Base-by-base conservation (phyloP, 2,888 invertebrate genomes). In the Caenorhabditis sp. region DNA sequence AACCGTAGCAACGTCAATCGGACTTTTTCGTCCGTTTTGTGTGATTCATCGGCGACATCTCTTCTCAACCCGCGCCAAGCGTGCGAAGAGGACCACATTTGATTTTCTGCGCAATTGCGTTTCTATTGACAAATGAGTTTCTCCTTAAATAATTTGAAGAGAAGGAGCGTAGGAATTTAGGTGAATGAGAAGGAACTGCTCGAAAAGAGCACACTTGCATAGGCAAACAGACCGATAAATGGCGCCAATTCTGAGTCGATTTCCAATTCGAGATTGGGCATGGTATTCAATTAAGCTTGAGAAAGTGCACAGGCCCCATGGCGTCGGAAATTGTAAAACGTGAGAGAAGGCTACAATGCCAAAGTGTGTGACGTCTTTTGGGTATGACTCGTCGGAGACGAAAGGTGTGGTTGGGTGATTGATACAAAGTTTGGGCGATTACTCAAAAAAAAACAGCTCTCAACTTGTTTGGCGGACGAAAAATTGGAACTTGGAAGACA, bases 331-430 rank as follows among this genome's bases (percentile, higher is more conserved):
- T 58, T 68, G 58, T 70, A 53, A 70, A 59, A 70, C 59, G 70
- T 70, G 70, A 59, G 59, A 68, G 39, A 56, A 26, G 37, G 70
- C 70, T 70, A 70, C 70, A 70, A 70, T 52, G 59, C 35, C 37
- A 27, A 11, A 13, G 13, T n/a, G 17, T 32, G 45, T 70, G 70
- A 70, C 70, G 70, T 70, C 52, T 70, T 53, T 58, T 53, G 27
- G 8, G 17, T 70, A 11, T 68, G 68, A 68, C 58, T 58, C 66
- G 56, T 41, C 15, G 2, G 41, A n/a, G n/a, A 41, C 56, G 55
- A 56, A 20, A 70, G 52, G 70, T 59, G 70, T 70, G 70, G 70
- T 70, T 68, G n/a, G n/a, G n/a, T n/a, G n/a, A n/a, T n/a, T n/a
- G n/a, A n/a, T n/a, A n/a, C n/a, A n/a, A n/a, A n/a, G n/a, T n/a